Percentiles rank a stretch among this genome's conserved stretches.
These are phyloP conservation scores for Andrena dorsata DNA, from an alignment of 2,888 invertebrate species.

Conservation along the genomic window DNA sequence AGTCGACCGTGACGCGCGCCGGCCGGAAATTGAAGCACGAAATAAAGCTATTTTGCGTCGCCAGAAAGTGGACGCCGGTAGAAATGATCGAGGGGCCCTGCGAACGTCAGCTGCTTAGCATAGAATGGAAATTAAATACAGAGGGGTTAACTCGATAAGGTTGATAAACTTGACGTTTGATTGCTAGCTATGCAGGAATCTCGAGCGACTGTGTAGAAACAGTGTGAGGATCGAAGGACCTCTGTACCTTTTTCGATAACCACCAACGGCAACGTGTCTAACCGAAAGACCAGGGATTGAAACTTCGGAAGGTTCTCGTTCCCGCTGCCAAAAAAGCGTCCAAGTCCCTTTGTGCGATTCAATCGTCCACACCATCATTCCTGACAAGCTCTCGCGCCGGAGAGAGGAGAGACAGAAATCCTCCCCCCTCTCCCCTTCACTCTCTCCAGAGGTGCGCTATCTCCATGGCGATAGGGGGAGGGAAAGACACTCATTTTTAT, in stretches of 20 bases:
- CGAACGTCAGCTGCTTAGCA: too few relatives aligned
- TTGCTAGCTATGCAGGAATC: too few relatives aligned
- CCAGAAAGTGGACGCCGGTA: too few relatives aligned
- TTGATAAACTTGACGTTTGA: too few relatives aligned
- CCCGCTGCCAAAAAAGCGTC: slow-evolving; percentile 53
- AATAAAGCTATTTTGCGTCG: slow-evolving; percentile 52
- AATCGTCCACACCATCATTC: slow-evolving; percentile 24
- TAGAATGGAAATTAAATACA: too few relatives aligned
- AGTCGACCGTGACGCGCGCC: slow-evolving; percentile 25
- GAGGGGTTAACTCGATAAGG: too few relatives aligned
- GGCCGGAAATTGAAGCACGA: slow-evolving; percentile 67
- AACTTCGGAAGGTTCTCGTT: slow-evolving; percentile 40
- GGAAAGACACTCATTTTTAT: slow-evolving; percentile 85
- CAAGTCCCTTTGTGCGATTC: slow-evolving; percentile 47
- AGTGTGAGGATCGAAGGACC: too few relatives aligned
- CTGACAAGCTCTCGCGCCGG: slow-evolving; percentile 35
- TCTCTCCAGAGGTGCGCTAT: slow-evolving; percentile 79
- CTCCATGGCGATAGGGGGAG: slow-evolving; percentile 81
- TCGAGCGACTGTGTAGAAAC: too few relatives aligned
- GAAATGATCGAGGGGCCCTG: too few relatives aligned
- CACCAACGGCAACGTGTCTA: too few relatives aligned
- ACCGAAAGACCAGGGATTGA: too few relatives aligned
- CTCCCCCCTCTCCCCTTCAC: slow-evolving; percentile 30
- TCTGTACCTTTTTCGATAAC: too few relatives aligned
- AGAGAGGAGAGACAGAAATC: slow-evolving; percentile 48